A percentile compares a stretch with the other conserved stretches of the same genome.
Evolutionary conservation across 2,888 invertebrate genomes (phyloP).

Genomic region (Hecatera dysodea): DNA sequence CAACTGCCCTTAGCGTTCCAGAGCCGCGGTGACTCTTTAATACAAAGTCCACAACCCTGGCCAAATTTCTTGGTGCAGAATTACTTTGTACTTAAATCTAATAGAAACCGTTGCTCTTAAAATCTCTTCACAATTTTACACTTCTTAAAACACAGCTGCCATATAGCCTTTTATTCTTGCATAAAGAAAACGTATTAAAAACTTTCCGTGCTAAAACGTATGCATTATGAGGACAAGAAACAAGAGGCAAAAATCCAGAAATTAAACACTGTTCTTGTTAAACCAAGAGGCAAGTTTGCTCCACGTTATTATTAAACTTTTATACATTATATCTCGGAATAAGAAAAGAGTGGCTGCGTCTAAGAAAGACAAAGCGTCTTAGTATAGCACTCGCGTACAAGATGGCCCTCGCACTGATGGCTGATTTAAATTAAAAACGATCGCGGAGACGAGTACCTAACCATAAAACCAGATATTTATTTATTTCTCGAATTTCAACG

Average conservation of each 20-base stretch:
- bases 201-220: constrained; percentile 26
- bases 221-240: constrained; percentile 15
- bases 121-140: not conserved
- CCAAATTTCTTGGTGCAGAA: too few relatives aligned
- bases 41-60: too few relatives aligned
- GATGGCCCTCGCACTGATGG: not conserved
- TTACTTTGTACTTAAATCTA: too few relatives aligned
- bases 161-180: not conserved
- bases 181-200: constrained; percentile 43
- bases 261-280: constrained; percentile 43
- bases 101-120: too few relatives aligned
- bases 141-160: not conserved
- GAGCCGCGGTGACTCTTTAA: too few relatives aligned
- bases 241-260: constrained; percentile 34
- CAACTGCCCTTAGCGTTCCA: too few relatives aligned
- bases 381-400: not conserved
- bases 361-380: not conserved
- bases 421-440: not conserved
- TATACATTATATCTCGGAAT: constrained; percentile 1
- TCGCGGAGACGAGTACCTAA: too few relatives aligned
- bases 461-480: too few relatives aligned
- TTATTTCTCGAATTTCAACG: too few relatives aligned
- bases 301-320: constrained; percentile 40
- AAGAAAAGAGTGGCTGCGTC: not conserved
- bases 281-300: constrained; percentile 22